Conservation (phyloP, 2,113 vertebrate genomes). For the Antennarius striatus region DNA sequence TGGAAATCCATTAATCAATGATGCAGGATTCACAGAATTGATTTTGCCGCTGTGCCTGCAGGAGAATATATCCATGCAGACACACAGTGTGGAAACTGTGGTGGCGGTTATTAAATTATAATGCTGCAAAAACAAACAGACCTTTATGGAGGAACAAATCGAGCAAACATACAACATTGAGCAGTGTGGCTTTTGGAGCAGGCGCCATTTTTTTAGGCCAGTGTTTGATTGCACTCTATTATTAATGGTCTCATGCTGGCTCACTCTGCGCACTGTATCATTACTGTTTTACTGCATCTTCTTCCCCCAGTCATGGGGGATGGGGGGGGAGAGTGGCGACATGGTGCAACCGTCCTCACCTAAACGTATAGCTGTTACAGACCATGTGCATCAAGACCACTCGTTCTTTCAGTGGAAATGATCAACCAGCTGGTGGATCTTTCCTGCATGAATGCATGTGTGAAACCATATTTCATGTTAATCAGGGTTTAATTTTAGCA, state of each 20-base stretch:
- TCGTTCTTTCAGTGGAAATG: conserved; percentile 1
- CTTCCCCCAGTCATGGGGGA: conserved; percentile 58
- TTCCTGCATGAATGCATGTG: neutral
- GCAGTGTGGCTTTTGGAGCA: neutral
- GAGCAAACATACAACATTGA: conserved; percentile 10
- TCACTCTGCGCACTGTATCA: conserved; percentile 54
- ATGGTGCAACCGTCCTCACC: conserved; percentile 42
- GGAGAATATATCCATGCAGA: neutral
- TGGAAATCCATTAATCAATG: conserved; percentile 66
- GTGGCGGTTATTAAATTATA: conserved; percentile 10
- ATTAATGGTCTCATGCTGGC: conserved; percentile 57
- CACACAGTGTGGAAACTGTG: neutral
- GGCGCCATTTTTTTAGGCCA: conserved; percentile 24
- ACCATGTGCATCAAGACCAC: conserved; percentile 10
- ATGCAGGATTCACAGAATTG: conserved; percentile 35
- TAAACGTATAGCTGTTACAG: conserved; percentile 34
- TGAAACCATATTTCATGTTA: no score
- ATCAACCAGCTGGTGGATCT: conserved; percentile 21
- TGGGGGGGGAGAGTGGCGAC: conserved; percentile 48
- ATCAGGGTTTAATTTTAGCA: no score
- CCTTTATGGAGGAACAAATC: conserved; percentile 5
- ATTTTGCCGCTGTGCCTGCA: conserved; percentile 23
- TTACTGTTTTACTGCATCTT: conserved; percentile 64
- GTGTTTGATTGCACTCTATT: conserved; percentile 57
- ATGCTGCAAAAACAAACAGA: conserved; percentile 23